Evolutionary conservation across 2,113 vertebrate species (phyloP).

Genomic region (Jacana jacana): DNA sequence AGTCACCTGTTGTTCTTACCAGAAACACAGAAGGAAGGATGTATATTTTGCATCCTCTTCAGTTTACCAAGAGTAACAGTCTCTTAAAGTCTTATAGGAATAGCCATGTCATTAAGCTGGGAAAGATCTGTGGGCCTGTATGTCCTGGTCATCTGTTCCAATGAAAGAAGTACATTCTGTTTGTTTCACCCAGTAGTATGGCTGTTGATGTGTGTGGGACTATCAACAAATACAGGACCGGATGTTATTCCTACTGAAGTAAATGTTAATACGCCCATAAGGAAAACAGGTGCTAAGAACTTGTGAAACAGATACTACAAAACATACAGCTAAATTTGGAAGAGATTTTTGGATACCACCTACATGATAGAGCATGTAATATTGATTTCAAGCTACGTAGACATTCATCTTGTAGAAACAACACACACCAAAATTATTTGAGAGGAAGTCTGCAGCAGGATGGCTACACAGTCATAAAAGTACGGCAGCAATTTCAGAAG

Average conservation of each 20-base stretch:
- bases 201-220: not conserved
- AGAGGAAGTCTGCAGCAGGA: not conserved
- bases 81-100: not conserved
- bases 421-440: not conserved
- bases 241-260: not conserved
- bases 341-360: conserved; percentile 40
- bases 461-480: not conserved
- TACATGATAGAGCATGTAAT: not conserved
- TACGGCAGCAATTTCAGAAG: not conserved
- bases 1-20: not conserved
- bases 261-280: not conserved
- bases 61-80: not conserved
- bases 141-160: not conserved
- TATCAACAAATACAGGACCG: not conserved
- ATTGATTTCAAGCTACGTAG: conserved; percentile 38
- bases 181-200: not conserved
- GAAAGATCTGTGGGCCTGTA: not conserved
- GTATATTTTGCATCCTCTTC: not conserved
- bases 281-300: not conserved
- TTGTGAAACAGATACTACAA: conserved; percentile 41
- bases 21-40: not conserved
- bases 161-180: not conserved
- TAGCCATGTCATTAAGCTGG: not conserved
- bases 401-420: not conserved
- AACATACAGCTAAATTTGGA: conserved; percentile 35